Base-by-base conservation (phyloP, 2,888 invertebrate genomes). In the Aporophyla nigra region DNA sequence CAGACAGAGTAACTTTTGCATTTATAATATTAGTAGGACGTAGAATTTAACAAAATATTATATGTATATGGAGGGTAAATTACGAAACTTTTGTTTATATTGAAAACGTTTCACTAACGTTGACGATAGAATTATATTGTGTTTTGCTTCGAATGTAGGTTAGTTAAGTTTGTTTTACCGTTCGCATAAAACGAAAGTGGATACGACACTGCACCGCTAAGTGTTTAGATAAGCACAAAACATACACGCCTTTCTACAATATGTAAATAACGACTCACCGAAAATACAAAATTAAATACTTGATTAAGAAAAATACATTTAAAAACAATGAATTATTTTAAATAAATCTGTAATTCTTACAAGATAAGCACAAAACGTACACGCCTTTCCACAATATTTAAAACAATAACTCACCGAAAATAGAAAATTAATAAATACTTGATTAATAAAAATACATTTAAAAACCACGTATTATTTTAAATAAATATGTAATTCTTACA, bases 401-500 rank as follows among this genome's bases (percentile, higher is more conserved):
- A 66, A 72, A 58, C 46, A 53, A 67, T 58, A 51, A 79, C 65
- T 84, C 68, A 74, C 74, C 54, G 3, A 71, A 71, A 72, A 56
- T 54, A n/a, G 33, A 33, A 33, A 33, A 1, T 33, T 33, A 33
- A 33, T 33, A n/a, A n/a, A n/a, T n/a, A n/a, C n/a, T n/a, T 10
- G 12, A 58, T 12, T 6, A 0, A 2, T 16, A 24, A 9, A 58
- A 40, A n/a, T 54, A 59, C 40, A 66, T 16, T 61, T 19, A 59
- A 43, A 46, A 5, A 7, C 5, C 62, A 33, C 2, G 16, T 59
- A 46, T 19, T 12, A 65, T 10, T n/a, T 24, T 0, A 49, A 46
- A 59, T 27, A 33, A 72, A 62, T 54, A 43, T 6, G 2, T 70
- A 53, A 58, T 59, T 76, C 86, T 86, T 86, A 85, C 86, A 76